Evolutionary conservation across 2,888 invertebrate species (phyloP), one percentile per base, ranked within the genome.

Genomic region (Drosophila maculinotata): DNA sequence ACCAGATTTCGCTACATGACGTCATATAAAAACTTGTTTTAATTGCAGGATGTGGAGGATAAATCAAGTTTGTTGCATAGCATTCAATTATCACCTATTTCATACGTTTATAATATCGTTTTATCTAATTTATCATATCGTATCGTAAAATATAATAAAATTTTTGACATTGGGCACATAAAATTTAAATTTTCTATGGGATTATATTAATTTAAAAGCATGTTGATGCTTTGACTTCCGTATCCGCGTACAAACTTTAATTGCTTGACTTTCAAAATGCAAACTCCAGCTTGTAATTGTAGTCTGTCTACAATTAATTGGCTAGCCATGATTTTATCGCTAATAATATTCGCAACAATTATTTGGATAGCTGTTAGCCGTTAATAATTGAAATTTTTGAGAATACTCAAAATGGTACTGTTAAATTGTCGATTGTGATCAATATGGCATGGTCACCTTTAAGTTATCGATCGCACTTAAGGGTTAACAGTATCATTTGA

Each of bases 401-500:
- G 9, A 9, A 20, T 38, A 36, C 49, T 38, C 41, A 25, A 41
- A 51, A 38, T 65, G 64, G 52, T 20, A 48, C 41, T 64, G 63
- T 33, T 7, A 30, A n/a, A n/a, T n/a, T 48, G 42, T 45, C 44
- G 51, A 53, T 26, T 38, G 8, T n/a, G 25, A 20, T 52, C 9
- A 26, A 26, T 28, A n/a, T 17, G 14, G 10, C 14, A 28, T 73
- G 69, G 74, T 67, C 73, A 67, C 60, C 51, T 26, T 48, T 8
- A 7, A 41, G 54, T 28, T 52, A 48, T 48, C 62, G 70, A 71
- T 71, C 69, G 48, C 52, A 52, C 6, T 17, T 15, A 15, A 15
- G 42, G 35, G 47, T 9, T 68, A 68, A 68, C 70, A 70, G 60
- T 51, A 28, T 41, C 52, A 59, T n/a, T 38, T 49, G 73, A 73